These are phyloP conservation scores for Heliconius ismenius DNA, from an alignment of 2,888 invertebrate genomes.

Conservation along the genomic window DNA sequence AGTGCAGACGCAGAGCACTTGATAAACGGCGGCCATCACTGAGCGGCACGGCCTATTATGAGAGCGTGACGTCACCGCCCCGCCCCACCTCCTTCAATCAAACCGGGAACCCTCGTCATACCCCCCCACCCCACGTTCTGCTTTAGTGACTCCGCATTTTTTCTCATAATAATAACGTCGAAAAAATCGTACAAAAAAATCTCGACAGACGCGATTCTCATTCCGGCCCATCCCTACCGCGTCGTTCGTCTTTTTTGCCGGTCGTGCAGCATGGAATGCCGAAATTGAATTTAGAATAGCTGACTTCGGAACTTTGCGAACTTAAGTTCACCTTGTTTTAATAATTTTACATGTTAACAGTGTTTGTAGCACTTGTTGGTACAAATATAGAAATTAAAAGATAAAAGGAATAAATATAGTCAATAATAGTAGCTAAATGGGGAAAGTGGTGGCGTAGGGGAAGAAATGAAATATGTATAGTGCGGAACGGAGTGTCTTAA, in stretches of 20 bases:
- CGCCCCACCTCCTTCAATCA: constrained; percentile 80
- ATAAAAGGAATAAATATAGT: not conserved
- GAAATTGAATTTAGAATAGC: constrained; percentile 60
- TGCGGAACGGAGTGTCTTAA: too few relatives aligned
- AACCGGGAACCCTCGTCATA: constrained; percentile 81
- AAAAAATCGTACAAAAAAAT: constrained; percentile 81
- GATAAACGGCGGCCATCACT: constrained; percentile 82
- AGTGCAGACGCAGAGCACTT: constrained; percentile 72
- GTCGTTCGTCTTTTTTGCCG: constrained; percentile 61
- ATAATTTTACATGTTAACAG: constrained; percentile 16
- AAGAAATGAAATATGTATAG: too few relatives aligned
- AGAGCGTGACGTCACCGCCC: constrained; percentile 82
- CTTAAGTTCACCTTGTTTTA: constrained; percentile 21
- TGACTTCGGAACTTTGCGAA: constrained; percentile 27
- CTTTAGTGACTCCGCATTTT: constrained; percentile 81
- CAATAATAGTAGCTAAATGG: too few relatives aligned
- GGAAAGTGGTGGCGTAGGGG: too few relatives aligned
- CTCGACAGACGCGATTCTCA: constrained; percentile 74
- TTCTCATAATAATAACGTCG: constrained; percentile 82
- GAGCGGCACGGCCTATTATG: constrained; percentile 80
- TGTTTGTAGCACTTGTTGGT: not conserved
- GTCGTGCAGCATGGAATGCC: constrained; percentile 58
- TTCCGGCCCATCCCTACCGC: constrained; percentile 76
- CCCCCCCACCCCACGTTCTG: constrained; percentile 80
- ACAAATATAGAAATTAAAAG: not conserved